These are phyloP conservation scores for Panonychus citri DNA, from an alignment of 1,140 invertebrate species.

Conservation along the genomic window DNA sequence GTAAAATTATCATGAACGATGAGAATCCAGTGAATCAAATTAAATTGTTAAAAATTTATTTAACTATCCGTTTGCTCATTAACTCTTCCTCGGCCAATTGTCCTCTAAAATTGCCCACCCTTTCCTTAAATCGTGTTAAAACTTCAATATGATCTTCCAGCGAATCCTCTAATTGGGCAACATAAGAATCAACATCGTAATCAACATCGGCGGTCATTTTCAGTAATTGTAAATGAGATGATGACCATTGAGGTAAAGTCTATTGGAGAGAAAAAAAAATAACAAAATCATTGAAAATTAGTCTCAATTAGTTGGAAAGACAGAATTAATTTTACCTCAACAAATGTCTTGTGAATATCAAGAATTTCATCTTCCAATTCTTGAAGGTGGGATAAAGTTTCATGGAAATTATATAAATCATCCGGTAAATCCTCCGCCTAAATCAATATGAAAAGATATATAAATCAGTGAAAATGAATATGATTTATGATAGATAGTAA, in stretches of 20 bases:
- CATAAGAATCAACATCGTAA: slow-evolving; percentile 85
- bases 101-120: slow-evolving; percentile 22
- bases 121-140: slow-evolving; percentile 23
- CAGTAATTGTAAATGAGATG: slow-evolving; percentile 29
- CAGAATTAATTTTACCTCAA: slow-evolving; percentile 30
- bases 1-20: too few species aligned
- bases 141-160: slow-evolving; percentile 33
- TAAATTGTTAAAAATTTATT: too few species aligned
- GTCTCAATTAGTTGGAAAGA: too few species aligned
- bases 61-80: slow-evolving; percentile 24
- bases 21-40: too few species aligned
- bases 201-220: slow-evolving; percentile 72
- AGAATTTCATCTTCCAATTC: slow-evolving; percentile 77
- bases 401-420: slow-evolving; percentile 79
- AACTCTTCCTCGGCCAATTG: slow-evolving; percentile 27
- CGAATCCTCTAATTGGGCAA: slow-evolving; percentile 55
- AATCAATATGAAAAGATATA: too few species aligned
- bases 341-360: slow-evolving; percentile 65
- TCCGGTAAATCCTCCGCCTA: slow-evolving; percentile 62
- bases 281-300: too few species aligned
- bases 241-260: slow-evolving; percentile 6
- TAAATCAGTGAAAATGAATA: too few species aligned
- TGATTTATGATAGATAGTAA: too few species aligned
- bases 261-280: too few species aligned
- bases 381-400: slow-evolving; percentile 79